Conservation (phyloP, 2,888 invertebrate genomes). For the Noctua comes region DNA sequence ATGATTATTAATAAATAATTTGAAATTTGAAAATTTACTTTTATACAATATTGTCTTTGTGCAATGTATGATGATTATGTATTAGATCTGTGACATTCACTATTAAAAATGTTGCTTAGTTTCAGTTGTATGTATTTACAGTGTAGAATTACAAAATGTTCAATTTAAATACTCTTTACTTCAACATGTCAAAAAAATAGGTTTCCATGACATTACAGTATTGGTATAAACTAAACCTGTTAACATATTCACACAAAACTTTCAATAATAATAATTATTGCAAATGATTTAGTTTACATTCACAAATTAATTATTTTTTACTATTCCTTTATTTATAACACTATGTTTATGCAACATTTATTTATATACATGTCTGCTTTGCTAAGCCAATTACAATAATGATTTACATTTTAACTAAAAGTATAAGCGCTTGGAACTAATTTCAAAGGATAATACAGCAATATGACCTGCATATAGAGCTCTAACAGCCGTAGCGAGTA, state of each 20-base stretch:
- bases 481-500: slow-evolving; percentile 52
- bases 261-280: slow-evolving; percentile 24
- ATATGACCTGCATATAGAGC: slow-evolving; percentile 60
- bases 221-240: slow-evolving; percentile 28
- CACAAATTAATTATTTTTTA: slow-evolving; percentile 15
- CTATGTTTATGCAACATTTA: slow-evolving; percentile 50
- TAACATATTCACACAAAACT: slow-evolving; percentile 36
- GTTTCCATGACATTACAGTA: slow-evolving; percentile 36
- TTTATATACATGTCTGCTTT: slow-evolving; percentile 61
- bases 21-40: too few species aligned
- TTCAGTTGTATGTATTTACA: slow-evolving; percentile 38
- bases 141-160: slow-evolving; percentile 4
- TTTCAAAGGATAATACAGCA: slow-evolving; percentile 63
- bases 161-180: slow-evolving; percentile 10
- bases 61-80: slow-evolving; percentile 31
- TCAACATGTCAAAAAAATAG: slow-evolving; percentile 16
- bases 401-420: slow-evolving; percentile 59
- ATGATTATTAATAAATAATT: too few species aligned
- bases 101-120: slow-evolving; percentile 11
- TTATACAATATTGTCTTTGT: slow-evolving; percentile 46
- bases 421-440: slow-evolving; percentile 61
- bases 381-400: slow-evolving; percentile 57
- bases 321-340: slow-evolving; percentile 25
- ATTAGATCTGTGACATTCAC: slow-evolving; percentile 10
- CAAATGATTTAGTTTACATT: slow-evolving; percentile 40